phyloP scores from a whole-genome alignment of 1,140 invertebrate species.

The Formica selysi region DNA sequence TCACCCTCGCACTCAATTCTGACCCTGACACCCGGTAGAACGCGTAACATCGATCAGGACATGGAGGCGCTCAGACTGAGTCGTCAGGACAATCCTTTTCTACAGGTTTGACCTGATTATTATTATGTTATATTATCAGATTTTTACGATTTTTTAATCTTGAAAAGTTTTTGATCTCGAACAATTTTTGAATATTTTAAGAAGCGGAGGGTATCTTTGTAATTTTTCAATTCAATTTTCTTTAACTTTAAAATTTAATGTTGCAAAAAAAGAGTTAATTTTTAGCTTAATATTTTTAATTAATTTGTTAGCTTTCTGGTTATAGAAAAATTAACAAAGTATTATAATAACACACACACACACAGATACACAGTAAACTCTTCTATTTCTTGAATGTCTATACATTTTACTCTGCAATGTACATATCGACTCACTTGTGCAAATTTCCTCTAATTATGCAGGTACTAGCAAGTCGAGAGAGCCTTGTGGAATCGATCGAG shows the following conservation, averaged over 20 bases:
- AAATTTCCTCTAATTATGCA: conserved; percentile 84
- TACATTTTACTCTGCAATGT: not conserved
- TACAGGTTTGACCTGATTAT: conserved; percentile 87
- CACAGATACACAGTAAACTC: not conserved
- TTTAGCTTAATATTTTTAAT: not conserved
- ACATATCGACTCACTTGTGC: conserved; percentile 51
- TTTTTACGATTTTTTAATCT: not conserved
- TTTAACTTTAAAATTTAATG: not conserved
- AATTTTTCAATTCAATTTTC: not conserved
- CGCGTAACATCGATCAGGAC: conserved; percentile 93
- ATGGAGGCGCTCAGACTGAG: conserved; percentile 93
- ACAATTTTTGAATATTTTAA: not conserved
- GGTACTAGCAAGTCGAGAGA: conserved; percentile 92
- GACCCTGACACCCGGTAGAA: conserved; percentile 90
- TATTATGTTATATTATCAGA: not conserved
- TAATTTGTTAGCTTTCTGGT: conserved; percentile 9
- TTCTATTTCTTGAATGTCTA: not conserved
- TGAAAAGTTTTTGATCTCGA: not conserved
- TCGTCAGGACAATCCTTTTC: conserved; percentile 93
- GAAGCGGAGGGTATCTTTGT: not conserved
- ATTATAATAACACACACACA: not conserved
- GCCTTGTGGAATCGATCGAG: conserved; percentile 90
- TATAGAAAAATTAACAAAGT: conserved; percentile 32
- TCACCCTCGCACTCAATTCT: conserved; percentile 88
- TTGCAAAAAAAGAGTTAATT: not conserved